Evolutionary conservation across 2,888 invertebrate species (phyloP), one percentile per base, ranked within the genome.

Genomic region (Margaritifera margaritifera): DNA sequence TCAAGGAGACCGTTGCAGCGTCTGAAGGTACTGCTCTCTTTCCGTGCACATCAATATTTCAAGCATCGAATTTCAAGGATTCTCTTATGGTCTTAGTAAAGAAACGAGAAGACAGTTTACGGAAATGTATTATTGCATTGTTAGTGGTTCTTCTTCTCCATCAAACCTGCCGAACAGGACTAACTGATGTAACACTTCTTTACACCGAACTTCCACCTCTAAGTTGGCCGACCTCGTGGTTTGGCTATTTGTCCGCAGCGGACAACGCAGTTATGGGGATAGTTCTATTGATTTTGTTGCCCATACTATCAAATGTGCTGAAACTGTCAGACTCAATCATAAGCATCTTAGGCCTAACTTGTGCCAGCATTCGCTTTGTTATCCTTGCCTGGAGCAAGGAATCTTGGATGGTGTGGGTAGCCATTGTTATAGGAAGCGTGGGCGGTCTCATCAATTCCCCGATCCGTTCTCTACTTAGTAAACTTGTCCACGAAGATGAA

Each of bases 201-300:
- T 86, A 81, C 66, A 86, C 86, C 3, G 81, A 84, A 69, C 79
- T 82, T 59, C 70, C 80, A 18, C 89, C 89, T 4, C 75, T 89
- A 1, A 77, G 75, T 70, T 88, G 88, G 88, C 75, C 78, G n/a
- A 81, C 83, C 53, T 81, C 86, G 6, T 81, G 83, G 78, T 89
- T 88, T 69, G 88, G 88, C 11, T 88, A 86, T 70, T 78, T 88
- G 6, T 76, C 88, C n/a, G 86, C 88, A 6, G 72, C 81, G 3
- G 88, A 88, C 73, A 88, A 88, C 72, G 86, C 86, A 18, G 82
- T 82, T 6, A 84, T 88, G 80, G 88, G 87, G 2, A 54, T 88
- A 18, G 80, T 84, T 11, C 74, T 87, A 24, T 75, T 88, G 27
- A 66, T 86, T 20, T 68, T 89, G 18, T 74, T 88, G 50, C 89